Percentiles rank a stretch among this genome's conserved stretches.
Conservation (phyloP, 2,797 vertebrate genomes). For the Hybognathus amarus region DNA sequence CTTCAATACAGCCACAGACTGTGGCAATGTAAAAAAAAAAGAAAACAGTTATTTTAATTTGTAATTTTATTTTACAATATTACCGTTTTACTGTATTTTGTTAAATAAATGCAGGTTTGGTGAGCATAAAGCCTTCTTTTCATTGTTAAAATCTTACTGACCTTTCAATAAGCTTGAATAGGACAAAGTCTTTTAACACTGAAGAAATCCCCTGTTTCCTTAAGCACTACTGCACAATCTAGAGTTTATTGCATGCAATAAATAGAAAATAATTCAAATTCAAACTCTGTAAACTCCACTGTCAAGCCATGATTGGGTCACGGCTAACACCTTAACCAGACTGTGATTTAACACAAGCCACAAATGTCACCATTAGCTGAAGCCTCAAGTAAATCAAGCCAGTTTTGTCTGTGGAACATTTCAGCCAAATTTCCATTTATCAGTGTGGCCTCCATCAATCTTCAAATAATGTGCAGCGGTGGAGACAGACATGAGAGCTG, state of each 20-base stretch:
- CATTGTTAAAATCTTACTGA: neutral
- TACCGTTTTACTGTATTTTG: neutral
- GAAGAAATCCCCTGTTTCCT: neutral
- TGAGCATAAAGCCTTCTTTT: neutral
- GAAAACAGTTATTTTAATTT: neutral
- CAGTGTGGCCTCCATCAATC: conserved; percentile 9
- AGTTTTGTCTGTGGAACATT: conserved; percentile 12
- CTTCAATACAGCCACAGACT: too few relatives aligned
- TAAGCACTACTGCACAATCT: neutral
- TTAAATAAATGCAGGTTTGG: neutral
- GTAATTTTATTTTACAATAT: neutral
- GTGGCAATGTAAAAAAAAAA: neutral
- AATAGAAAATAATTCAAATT: neutral
- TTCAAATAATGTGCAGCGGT: neutral
- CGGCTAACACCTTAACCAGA: conserved; percentile 25
- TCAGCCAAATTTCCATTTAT: conserved; percentile 20
- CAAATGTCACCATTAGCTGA: conserved; percentile 4
- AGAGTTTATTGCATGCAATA: conserved; percentile 9
- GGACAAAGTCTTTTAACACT: neutral
- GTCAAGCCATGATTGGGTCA: neutral
- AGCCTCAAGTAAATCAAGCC: conserved; percentile 7
- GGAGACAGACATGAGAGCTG: conserved; percentile 26
- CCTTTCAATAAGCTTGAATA: neutral
- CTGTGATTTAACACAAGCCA: conserved; percentile 23
- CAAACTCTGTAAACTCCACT: neutral